Evolutionary conservation across 2,113 vertebrate species (phyloP).

Genomic region (Galbula dea): DNA sequence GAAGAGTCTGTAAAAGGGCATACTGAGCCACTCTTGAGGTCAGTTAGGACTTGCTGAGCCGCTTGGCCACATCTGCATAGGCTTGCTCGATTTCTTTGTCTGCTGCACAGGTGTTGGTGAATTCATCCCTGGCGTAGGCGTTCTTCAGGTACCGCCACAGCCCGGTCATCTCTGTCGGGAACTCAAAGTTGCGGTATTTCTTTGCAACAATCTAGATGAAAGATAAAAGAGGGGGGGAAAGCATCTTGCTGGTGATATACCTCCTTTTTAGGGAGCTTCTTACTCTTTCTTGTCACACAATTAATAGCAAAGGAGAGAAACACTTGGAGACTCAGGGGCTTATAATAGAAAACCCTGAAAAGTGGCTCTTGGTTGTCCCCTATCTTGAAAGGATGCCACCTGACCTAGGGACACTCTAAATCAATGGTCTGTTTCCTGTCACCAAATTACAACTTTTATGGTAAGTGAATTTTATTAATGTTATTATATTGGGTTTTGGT

Average conservation of each 20-base stretch:
- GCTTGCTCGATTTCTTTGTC: slow-evolving; percentile 91
- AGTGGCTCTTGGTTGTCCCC: background rate
- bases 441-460: background rate
- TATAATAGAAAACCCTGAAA: background rate
- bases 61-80: slow-evolving; percentile 90
- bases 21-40: background rate
- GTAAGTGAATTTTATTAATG: background rate
- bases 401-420: background rate
- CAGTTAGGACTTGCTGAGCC: slow-evolving; percentile 83
- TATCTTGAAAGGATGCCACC: background rate
- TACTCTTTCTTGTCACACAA: background rate
- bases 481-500: background rate
- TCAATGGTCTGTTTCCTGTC: background rate
- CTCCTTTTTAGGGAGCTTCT: background rate
- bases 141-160: slow-evolving; percentile 93
- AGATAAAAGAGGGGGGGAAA: background rate
- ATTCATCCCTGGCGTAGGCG: slow-evolving; percentile 87
- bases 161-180: slow-evolving; percentile 85
- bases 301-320: background rate
- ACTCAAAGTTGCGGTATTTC: slow-evolving; percentile 93
- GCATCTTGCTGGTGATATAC: background rate
- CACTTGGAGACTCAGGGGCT: background rate
- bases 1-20: slow-evolving; percentile 41
- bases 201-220: slow-evolving; percentile 86
- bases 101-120: slow-evolving; percentile 93